A percentile compares a stretch with the other conserved stretches of the same genome.
Evolutionary conservation across 2,797 vertebrate species (phyloP).

Genomic region (Taeniopygia guttata): DNA sequence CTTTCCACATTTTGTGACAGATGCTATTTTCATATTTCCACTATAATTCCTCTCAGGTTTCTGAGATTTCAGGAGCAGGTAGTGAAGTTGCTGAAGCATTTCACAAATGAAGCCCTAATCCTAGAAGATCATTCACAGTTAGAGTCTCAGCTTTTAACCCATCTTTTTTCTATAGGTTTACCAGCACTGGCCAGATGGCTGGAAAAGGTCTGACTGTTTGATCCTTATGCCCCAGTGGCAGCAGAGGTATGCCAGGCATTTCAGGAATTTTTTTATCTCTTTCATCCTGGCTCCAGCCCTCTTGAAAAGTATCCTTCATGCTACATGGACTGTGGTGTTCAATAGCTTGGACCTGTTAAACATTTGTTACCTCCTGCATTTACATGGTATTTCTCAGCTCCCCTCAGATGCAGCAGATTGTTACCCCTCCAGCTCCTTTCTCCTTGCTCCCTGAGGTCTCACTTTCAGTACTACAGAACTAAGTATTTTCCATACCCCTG

Average conservation of each 20-base stretch:
- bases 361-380: background rate
- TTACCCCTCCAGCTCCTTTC: conserved; percentile 4
- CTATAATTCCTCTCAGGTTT: background rate
- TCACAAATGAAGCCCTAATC: background rate
- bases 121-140: background rate
- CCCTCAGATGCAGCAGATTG: background rate
- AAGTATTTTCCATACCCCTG: conserved; percentile 42
- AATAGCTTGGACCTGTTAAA: background rate
- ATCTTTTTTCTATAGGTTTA: background rate
- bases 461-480: conserved; percentile 12
- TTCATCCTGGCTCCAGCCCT: background rate
- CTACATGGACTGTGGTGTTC: rapidly evolving
- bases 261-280: background rate
- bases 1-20: background rate
- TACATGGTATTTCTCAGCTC: background rate
- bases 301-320: background rate
- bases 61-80: background rate
- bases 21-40: background rate
- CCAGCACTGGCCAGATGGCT: background rate
- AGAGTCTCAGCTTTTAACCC: background rate
- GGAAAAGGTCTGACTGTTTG: background rate
- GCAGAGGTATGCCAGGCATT: background rate
- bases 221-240: background rate
- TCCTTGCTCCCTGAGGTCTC: background rate
- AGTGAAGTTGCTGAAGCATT: background rate